Base-by-base conservation (phyloP, 1,140 invertebrate species). In the Drosophila chauvacae region DNA sequence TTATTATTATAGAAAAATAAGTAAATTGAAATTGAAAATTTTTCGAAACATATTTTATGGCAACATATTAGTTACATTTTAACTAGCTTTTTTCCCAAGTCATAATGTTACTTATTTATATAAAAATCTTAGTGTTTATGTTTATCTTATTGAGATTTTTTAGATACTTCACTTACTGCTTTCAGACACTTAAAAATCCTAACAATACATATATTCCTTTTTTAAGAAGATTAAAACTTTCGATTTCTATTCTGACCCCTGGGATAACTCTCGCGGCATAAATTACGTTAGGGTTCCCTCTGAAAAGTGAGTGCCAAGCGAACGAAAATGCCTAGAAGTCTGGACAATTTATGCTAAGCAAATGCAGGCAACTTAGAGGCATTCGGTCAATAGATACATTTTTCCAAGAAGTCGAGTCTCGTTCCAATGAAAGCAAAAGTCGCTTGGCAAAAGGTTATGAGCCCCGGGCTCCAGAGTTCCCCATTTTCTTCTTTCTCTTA, bases 331-430 rank as follows among this genome's bases (percentile, higher is more conserved):
- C 37, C 41, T 64, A 69, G 65, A 55, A 72, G 42, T 50, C 56
- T 23, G 44, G 55, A 65, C 63, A 88, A 88, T 90, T 90, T 90
- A 88, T 90, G 85, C 71, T 85, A 85, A 90, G 56, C 74, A 79
- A 81, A 90, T 90, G 85, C 85, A 79, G 73, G 58, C 66, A 45
- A 63, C 53, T 64, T 39, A 14, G 41, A 35, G 18, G 16, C 66
- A 59, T 42, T 72, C 65, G 64, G 61, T 68, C 60, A 73, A 81
- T 80, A 59, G 72, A 80, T 58, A 72, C 72, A 61, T 28, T 53
- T 64, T 64, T 65, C 39, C 23, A 44, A 68, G 71, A 75, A 76
- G 60, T 44, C 16, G 16, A 64, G 30, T 2, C 23, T 14, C 18
- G 33, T 39, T 26, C 50, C 61, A 18, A 77, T 50, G 73, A 77